These are phyloP conservation scores for Amblyteles armatorius DNA, from an alignment of 2,888 invertebrate species.

Conservation along the genomic window DNA sequence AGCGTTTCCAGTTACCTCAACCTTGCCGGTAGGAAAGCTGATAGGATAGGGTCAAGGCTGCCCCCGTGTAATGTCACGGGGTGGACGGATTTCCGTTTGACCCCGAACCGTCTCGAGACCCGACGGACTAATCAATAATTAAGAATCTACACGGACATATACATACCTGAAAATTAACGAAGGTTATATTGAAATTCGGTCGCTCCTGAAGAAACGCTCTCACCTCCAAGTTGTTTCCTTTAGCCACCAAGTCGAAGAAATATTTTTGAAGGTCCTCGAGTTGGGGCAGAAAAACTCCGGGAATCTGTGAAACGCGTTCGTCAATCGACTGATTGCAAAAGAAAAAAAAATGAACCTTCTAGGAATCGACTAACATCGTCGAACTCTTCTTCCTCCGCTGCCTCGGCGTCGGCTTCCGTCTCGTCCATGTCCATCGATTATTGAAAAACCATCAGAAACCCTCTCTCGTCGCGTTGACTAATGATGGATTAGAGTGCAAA, in stretches of 20 bases:
- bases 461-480: background rate
- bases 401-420: slow-evolving; percentile 40
- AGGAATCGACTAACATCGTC: slow-evolving; percentile 63
- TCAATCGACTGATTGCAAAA: slow-evolving; percentile 10
- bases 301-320: slow-evolving; percentile 67
- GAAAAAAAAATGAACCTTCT: slow-evolving; percentile 6
- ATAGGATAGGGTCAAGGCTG: slow-evolving; percentile 34
- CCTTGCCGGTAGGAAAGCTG: slow-evolving; percentile 20
- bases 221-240: slow-evolving; percentile 85
- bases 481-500: background rate
- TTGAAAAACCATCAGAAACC: background rate
- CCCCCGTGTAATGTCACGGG: slow-evolving; percentile 1
- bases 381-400: slow-evolving; percentile 39
- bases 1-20: slow-evolving; percentile 13
- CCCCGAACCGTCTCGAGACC: background rate
- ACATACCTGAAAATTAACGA: slow-evolving; percentile 86
- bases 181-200: slow-evolving; percentile 86
- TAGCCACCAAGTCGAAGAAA: slow-evolving; percentile 86
- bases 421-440: slow-evolving; percentile 47
- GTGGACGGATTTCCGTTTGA: background rate
- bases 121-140: slow-evolving; percentile 11
- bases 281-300: slow-evolving; percentile 86
- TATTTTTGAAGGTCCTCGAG: slow-evolving; percentile 85
- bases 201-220: slow-evolving; percentile 84
- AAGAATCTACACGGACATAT: background rate